phyloP scores from a whole-genome alignment of 2,888 invertebrate species.

The Carabus problematicus region DNA sequence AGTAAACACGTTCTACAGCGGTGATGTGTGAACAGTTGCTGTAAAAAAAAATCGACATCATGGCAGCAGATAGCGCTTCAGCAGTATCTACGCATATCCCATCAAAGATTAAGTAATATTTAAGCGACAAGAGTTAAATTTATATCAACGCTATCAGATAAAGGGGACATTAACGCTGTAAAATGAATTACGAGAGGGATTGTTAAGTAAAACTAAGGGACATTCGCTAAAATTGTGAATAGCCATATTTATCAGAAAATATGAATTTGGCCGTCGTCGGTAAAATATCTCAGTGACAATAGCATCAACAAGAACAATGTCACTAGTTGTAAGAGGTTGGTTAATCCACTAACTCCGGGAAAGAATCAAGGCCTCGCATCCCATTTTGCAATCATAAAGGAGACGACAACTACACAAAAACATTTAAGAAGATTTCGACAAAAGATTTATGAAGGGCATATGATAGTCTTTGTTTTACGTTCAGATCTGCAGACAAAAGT shows the following conservation, averaged over 20 bases:
- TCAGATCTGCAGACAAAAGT: constrained; percentile 6
- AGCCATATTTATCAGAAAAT: constrained; percentile 31
- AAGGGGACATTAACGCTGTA: too few relatives aligned
- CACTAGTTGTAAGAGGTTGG: neutral
- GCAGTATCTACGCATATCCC: too few relatives aligned
- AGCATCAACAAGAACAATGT: constrained; percentile 37
- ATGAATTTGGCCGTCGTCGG: constrained; percentile 35
- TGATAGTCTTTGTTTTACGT: constrained; percentile 41
- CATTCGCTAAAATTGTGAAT: too few relatives aligned
- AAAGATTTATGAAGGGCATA: constrained; percentile 39
- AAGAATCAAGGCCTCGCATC: neutral
- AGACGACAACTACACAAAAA: constrained; percentile 39
- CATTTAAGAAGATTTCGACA: constrained; percentile 41
- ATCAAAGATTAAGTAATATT: too few relatives aligned
- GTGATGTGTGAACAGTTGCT: too few relatives aligned
- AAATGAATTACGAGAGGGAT: too few relatives aligned
- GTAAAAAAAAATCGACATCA: too few relatives aligned
- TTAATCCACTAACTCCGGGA: neutral
- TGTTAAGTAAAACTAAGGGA: too few relatives aligned
- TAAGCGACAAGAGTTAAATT: too few relatives aligned
- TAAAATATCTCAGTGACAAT: constrained; percentile 40
- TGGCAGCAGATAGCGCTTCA: too few relatives aligned
- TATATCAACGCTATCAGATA: too few relatives aligned
- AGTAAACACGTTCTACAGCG: too few relatives aligned
- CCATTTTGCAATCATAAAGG: constrained; percentile 38